Evolutionary conservation across 2,797 vertebrate genomes (phyloP).

Genomic region (Pempheris klunzingeri): DNA sequence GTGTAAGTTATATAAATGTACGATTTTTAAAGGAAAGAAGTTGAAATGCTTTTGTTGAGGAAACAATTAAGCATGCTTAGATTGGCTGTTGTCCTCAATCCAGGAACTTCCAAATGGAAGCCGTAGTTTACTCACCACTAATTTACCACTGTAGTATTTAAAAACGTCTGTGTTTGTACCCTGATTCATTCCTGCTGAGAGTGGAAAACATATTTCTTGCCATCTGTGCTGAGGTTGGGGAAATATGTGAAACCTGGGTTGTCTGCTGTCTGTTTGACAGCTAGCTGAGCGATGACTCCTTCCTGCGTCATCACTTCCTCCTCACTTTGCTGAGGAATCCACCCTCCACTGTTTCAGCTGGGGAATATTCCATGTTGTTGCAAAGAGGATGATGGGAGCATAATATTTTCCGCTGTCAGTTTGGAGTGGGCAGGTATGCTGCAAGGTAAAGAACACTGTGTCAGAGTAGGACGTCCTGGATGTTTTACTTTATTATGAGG

Average conservation of each 20-base stretch:
- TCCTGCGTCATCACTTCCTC: conserved; percentile 84
- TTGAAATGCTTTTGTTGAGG: background rate
- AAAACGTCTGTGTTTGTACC: conserved; percentile 20
- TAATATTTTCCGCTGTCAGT: conserved; percentile 64
- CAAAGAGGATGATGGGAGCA: conserved; percentile 58
- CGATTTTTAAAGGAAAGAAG: background rate
- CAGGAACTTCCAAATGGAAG: conserved; percentile 2
- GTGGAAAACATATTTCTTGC: conserved; percentile 55
- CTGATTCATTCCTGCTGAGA: conserved; percentile 32
- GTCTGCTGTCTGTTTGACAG: conserved; percentile 72
- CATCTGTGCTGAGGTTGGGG: conserved; percentile 56
- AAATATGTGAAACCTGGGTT: conserved; percentile 70
- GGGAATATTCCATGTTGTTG: conserved; percentile 73
- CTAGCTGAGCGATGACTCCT: conserved; percentile 65
- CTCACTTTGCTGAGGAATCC: conserved; percentile 76
- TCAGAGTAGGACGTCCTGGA: background rate
- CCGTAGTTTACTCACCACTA: conserved; percentile 2
- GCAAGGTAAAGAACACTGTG: conserved; percentile 36
- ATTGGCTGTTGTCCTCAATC: conserved; percentile 9
- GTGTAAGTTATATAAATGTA: background rate
- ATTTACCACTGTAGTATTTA: conserved; percentile 15
- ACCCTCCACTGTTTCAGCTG: conserved; percentile 41
- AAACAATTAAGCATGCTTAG: background rate
- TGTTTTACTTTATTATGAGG: conserved; percentile 1
- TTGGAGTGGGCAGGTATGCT: conserved; percentile 28